These are phyloP conservation scores for Nycteola revayana DNA, from an alignment of 2,888 invertebrate genomes.

Conservation along the genomic window DNA sequence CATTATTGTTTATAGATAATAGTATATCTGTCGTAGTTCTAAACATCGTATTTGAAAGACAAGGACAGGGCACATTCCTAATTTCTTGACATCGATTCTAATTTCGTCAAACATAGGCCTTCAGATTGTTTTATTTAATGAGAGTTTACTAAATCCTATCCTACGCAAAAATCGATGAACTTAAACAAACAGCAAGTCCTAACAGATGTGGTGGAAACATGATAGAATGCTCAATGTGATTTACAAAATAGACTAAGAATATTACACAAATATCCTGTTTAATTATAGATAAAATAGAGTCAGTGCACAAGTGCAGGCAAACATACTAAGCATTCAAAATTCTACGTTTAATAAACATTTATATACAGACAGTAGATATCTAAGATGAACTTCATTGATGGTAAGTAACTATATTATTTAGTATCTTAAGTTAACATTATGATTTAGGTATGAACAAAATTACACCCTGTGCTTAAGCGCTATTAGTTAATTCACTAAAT, in stretches of 20 bases:
- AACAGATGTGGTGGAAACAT: conserved; percentile 9
- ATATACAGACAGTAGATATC: conserved; percentile 29
- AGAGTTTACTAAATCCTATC: conserved; percentile 7
- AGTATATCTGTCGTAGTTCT: too few species aligned
- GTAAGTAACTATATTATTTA: conserved; percentile 31
- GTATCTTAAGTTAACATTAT: conserved; percentile 33
- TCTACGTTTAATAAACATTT: conserved; percentile 28
- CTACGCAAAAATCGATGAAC: conserved; percentile 4
- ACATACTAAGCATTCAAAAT: conserved; percentile 30
- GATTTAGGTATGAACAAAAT: conserved; percentile 37
- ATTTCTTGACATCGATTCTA: too few species aligned
- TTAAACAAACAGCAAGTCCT: conserved; percentile 9
- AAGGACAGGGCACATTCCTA: too few species aligned
- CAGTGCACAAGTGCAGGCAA: conserved; percentile 27
- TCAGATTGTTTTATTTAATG: neutral
- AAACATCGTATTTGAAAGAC: too few species aligned
- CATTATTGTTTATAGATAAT: too few species aligned
- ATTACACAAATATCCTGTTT: conserved; percentile 8
- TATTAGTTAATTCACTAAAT: conserved; percentile 42
- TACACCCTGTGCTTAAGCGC: conserved; percentile 60
- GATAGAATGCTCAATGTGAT: conserved; percentile 15
- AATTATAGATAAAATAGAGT: conserved; percentile 9
- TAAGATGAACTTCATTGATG: conserved; percentile 30
- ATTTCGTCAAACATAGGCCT: conserved; percentile 4
- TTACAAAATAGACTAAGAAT: conserved; percentile 14